Evolutionary conservation across 2,888 invertebrate species (phyloP).

Genomic region (Emmelina monodactyla): DNA sequence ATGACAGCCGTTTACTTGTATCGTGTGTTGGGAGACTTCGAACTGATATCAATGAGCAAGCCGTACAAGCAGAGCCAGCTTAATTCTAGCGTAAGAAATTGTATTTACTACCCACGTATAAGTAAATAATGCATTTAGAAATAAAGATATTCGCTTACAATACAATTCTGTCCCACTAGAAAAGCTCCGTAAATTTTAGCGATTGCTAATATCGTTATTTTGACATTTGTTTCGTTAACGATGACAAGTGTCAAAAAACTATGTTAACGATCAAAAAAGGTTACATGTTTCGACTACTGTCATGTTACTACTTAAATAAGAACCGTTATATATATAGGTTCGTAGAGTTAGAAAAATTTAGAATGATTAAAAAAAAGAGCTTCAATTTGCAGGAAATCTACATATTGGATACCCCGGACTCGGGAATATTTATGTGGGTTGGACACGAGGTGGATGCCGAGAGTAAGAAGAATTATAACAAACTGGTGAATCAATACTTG

Average conservation of each 20-base stretch:
- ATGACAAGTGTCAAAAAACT: too few relatives aligned
- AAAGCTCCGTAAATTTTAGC: too few relatives aligned
- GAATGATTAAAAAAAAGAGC: background rate
- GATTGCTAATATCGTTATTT: too few relatives aligned
- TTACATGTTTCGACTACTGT: too few relatives aligned
- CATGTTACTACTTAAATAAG: too few relatives aligned
- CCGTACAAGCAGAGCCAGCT: constrained; percentile 76
- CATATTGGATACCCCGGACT: constrained; percentile 77
- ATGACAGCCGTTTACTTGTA: constrained; percentile 67
- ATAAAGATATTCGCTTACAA: too few relatives aligned
- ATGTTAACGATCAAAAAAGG: too few relatives aligned
- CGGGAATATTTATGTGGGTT: constrained; percentile 85
- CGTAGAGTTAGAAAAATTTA: too few relatives aligned
- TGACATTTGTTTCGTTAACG: too few relatives aligned
- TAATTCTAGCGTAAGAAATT: constrained; percentile 67
- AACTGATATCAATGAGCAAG: constrained; percentile 70
- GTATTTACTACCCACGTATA: too few relatives aligned
- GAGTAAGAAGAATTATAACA: constrained; percentile 73
- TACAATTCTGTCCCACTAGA: too few relatives aligned
- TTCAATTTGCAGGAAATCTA: constrained; percentile 71
- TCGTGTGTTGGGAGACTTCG: constrained; percentile 67
- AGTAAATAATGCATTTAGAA: too few relatives aligned
- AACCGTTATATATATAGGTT: background rate
- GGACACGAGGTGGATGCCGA: constrained; percentile 72
- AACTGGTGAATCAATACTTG: constrained; percentile 70